Evolutionary conservation across 2,888 invertebrate genomes (phyloP), one percentile per base, ranked within the genome.

Genomic region (Amphipoea lucens): DNA sequence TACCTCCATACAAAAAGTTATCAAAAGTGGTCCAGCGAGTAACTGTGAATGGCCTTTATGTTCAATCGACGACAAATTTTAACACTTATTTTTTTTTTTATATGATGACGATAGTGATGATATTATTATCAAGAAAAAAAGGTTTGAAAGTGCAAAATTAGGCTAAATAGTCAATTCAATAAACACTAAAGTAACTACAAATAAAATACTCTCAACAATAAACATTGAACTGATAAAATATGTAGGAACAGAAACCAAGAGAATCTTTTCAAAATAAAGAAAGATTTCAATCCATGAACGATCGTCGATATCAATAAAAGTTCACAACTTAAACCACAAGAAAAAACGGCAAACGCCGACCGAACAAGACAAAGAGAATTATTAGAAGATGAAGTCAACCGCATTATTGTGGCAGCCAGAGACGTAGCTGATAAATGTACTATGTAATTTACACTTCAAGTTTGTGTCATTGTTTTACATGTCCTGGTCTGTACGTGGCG

Each of bases 351-450:
- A 94, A 93, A 94, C 90, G 92, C 93, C 92, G 92, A 92, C 93
- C 93, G 92, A 93, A 93, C 93, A 94, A 94, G 95, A 96, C 96
- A 96, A 96, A 96, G 96, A 94, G 94, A 96, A 96, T 96, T 96
- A 96, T 96, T 96, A 93, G 94, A 96, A 95, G 95, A 96, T 96
- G 96, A 96, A 96, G 96, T 96, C 96, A 96, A 96, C 96, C 96
- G 92, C 95, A 94, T 96, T 96, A 96, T 96, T 96, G 96, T 95
- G 94, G 95, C 94, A 93, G 92, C 86, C 91, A 91, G 92, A 91
- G 94, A 94, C 94, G 88, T 89, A 84, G 87, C 93, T 95, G 96
- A 96, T 96, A 94, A 95, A 96, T 96, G 96, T 90, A 90, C 90
- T 92, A 92, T 92, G 95, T 96, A 96, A 96, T 96, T 96, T 96